Evolutionary conservation across 2,888 invertebrate genomes (phyloP).

Genomic region (Polydrusus tereticollis): DNA sequence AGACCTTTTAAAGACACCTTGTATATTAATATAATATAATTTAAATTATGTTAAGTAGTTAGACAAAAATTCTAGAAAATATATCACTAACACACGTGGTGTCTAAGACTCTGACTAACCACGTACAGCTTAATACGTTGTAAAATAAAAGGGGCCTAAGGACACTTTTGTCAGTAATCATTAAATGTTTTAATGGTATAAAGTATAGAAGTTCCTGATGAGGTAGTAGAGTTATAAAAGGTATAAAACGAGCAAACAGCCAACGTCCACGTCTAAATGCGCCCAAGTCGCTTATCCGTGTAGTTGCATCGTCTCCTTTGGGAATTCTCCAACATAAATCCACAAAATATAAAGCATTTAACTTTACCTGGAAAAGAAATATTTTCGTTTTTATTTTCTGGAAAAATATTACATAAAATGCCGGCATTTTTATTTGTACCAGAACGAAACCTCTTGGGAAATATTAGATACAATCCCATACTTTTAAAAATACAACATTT

Average conservation of each 20-base stretch:
- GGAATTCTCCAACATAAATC: slow-evolving; percentile 39
- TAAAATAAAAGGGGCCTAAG: no score
- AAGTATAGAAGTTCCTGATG: no score
- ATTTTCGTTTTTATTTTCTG: slow-evolving; percentile 1
- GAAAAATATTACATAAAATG: background rate
- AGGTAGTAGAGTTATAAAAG: slow-evolving; percentile 56
- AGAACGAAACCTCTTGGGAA: background rate
- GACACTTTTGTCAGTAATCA: no score
- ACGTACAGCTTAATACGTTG: no score
- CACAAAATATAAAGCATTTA: slow-evolving; percentile 43
- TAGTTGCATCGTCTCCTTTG: slow-evolving; percentile 30
- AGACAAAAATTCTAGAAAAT: no score
- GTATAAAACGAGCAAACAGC: slow-evolving; percentile 54
- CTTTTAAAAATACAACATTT: background rate
- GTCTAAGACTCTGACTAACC: no score
- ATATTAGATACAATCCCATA: background rate
- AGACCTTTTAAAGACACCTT: no score
- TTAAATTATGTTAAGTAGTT: no score
- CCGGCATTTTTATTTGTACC: background rate
- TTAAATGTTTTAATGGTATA: no score
- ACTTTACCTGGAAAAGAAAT: slow-evolving; percentile 2
- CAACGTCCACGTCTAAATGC: slow-evolving; percentile 48
- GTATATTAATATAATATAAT: no score
- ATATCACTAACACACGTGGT: no score
- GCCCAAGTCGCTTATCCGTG: slow-evolving; percentile 25